Evolutionary conservation across 2,113 vertebrate genomes (phyloP).

Genomic region (pig (Sus scrofa)): DNA sequence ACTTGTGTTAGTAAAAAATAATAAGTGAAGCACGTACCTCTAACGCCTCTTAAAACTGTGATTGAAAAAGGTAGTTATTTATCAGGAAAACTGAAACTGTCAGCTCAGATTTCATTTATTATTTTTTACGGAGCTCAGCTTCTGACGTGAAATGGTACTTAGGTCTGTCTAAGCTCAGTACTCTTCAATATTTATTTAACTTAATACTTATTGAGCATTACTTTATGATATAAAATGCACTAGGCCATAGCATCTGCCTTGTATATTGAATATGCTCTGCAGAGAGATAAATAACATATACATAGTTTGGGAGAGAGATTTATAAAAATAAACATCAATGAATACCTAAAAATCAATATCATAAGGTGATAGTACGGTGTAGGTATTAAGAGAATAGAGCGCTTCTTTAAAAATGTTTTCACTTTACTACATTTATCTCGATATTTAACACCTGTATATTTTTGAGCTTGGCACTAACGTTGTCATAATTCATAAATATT

Average conservation of each 20-base stretch:
- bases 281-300: not conserved
- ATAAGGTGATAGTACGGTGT: not conserved
- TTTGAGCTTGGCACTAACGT: not conserved
- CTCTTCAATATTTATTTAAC: not conserved
- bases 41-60: not conserved
- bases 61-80: not conserved
- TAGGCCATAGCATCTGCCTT: not conserved
- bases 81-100: not conserved
- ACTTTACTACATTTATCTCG: not conserved
- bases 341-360: not conserved
- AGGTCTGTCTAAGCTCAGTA: not conserved
- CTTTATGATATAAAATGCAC: slow-evolving; percentile 11
- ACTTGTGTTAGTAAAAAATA: not conserved
- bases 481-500: slow-evolving; percentile 22
- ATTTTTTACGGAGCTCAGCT: not conserved
- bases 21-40: not conserved
- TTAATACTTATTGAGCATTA: not conserved
- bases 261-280: not conserved
- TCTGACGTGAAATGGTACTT: not conserved
- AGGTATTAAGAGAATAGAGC: not conserved
- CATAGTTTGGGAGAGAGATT: not conserved
- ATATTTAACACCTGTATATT: not conserved
- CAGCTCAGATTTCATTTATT: not conserved
- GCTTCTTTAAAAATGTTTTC: slow-evolving; percentile 15
- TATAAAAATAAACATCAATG: not conserved